phyloP scores from a whole-genome alignment of 2,888 invertebrate genomes.

The Neocrepidodera transversa region DNA sequence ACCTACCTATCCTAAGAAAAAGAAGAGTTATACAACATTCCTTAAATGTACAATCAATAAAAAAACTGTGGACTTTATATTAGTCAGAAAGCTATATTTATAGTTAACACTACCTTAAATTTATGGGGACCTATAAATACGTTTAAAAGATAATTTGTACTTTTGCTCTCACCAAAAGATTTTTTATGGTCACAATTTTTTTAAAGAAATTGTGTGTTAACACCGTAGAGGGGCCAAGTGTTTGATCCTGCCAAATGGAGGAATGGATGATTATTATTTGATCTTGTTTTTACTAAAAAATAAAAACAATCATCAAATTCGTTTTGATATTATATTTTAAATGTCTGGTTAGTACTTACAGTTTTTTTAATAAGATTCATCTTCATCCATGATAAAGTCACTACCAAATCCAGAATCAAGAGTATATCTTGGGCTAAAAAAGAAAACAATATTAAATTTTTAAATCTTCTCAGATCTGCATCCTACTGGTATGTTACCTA shows the following conservation, averaged over 20 bases:
- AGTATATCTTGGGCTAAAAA: constrained; percentile 76
- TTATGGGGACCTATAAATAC: constrained; percentile 14
- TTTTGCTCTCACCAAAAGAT: constrained; percentile 60
- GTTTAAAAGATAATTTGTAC: constrained; percentile 54
- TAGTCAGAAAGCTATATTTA: neutral
- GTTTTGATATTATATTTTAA: no score
- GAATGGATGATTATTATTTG: neutral
- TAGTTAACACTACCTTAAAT: constrained; percentile 15
- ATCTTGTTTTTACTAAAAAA: neutral
- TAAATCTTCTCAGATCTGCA: no score
- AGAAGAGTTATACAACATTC: neutral
- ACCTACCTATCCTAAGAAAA: neutral
- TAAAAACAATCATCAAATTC: neutral
- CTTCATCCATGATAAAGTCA: constrained; percentile 89
- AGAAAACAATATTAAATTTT: constrained; percentile 9
- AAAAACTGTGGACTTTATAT: constrained; percentile 5
- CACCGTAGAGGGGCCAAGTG: neutral
- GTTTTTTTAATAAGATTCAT: constrained; percentile 60
- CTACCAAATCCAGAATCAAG: constrained; percentile 79
- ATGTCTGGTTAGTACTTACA: neutral
- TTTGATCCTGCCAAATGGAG: neutral
- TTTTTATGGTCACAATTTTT: constrained; percentile 30
- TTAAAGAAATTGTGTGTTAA: constrained; percentile 11
- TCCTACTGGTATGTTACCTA: no score
- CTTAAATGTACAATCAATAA: constrained; percentile 10